Percentiles rank a stretch among this genome's conserved stretches.
These are phyloP conservation scores for Dryococelus australis DNA, from an alignment of 2,888 invertebrate genomes.

Conservation along the genomic window DNA sequence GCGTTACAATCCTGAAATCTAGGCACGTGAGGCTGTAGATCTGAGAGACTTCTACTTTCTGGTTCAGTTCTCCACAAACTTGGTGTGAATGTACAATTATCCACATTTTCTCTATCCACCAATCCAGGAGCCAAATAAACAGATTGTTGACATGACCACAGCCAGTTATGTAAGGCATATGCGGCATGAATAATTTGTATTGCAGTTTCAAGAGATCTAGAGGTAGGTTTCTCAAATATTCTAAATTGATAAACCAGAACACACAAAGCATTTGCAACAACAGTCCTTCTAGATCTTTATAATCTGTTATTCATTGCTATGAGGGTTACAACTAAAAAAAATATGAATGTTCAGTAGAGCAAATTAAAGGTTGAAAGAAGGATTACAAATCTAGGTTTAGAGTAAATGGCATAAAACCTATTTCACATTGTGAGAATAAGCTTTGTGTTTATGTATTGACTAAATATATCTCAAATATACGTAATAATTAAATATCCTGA, in stretches of 20 bases:
- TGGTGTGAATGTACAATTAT: not conserved
- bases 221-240: not conserved
- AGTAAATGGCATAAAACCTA: no score
- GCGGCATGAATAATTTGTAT: not conserved
- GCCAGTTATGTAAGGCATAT: not conserved
- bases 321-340: no score
- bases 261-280: constrained; percentile 38
- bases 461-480: no score
- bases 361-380: no score
- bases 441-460: no score
- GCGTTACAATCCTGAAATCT: no score
- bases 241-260: not conserved
- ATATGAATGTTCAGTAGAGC: no score
- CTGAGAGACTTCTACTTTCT: not conserved
- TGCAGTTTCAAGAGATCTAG: not conserved
- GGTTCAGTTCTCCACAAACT: not conserved
- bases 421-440: no score
- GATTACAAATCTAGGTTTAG: no score
- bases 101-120: not conserved
- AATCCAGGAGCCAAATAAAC: not conserved
- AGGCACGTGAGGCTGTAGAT: not conserved
- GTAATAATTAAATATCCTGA: no score
- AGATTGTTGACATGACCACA: not conserved
- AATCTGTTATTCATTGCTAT: constrained; percentile 32
- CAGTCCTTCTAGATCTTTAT: constrained; percentile 33